Evolutionary conservation across 2,888 invertebrate species (phyloP).

Genomic region (Archips crataeganus): DNA sequence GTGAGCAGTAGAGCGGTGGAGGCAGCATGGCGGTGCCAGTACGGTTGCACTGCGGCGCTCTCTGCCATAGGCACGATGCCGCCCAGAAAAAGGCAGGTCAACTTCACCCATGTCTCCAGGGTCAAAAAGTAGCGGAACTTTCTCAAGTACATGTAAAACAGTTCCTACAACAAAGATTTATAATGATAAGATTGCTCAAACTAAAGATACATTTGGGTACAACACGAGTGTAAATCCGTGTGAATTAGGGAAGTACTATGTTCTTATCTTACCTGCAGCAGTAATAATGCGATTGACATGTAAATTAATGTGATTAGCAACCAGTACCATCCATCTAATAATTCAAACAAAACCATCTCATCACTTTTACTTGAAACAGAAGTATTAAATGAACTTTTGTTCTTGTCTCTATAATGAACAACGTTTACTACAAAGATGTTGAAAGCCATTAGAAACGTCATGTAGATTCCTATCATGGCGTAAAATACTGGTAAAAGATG

Average conservation of each 20-base stretch:
- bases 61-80: background rate
- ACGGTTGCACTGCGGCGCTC: background rate
- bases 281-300: background rate
- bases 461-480: constrained; percentile 11
- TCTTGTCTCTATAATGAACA: constrained; percentile 8
- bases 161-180: constrained; percentile 15
- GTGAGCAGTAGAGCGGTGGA: constrained; percentile 60
- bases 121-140: constrained; percentile 3
- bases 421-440: constrained; percentile 15
- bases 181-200: background rate
- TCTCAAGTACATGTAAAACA: constrained; percentile 16
- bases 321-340: constrained; percentile 1
- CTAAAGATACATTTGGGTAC: too few species aligned
- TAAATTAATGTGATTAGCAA: background rate
- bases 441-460: constrained; percentile 6
- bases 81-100: constrained; percentile 3
- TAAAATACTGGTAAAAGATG: constrained; percentile 11
- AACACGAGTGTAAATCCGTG: too few species aligned
- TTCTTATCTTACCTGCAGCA: background rate
- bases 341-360: background rate
- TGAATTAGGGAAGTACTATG: too few species aligned
- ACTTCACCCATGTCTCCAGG: constrained; percentile 16
- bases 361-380: background rate
- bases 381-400: background rate
- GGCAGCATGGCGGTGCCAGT: constrained; percentile 18